Conservation (phyloP, 1,140 invertebrate species). For the Prorops nasuta region DNA sequence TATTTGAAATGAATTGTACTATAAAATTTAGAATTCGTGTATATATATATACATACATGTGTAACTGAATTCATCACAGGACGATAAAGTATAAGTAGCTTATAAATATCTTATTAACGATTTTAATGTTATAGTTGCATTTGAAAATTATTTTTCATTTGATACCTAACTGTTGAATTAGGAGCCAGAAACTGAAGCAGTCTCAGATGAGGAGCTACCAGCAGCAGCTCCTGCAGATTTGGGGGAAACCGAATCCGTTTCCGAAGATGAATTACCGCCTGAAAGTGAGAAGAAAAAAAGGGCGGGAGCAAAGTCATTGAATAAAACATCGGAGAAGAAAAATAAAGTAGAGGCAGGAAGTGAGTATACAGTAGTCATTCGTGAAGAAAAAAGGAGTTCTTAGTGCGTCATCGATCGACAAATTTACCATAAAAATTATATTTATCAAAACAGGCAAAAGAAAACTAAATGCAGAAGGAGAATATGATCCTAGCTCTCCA, state of each 20-base stretch:
- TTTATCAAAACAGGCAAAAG: slow-evolving; percentile 53
- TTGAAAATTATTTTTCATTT: neutral
- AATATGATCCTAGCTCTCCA: slow-evolving; percentile 77
- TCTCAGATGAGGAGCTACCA: slow-evolving; percentile 74
- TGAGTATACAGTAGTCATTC: slow-evolving; percentile 20
- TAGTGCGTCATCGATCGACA: too few relatives aligned
- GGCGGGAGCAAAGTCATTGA: slow-evolving; percentile 31
- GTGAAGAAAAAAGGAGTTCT: neutral
- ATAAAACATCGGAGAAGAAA: slow-evolving; percentile 41
- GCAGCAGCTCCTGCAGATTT: slow-evolving; percentile 72
- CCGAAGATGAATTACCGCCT: slow-evolving; percentile 74
- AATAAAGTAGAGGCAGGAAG: slow-evolving; percentile 39
- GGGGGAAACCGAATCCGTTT: slow-evolving; percentile 81
- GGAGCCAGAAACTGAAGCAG: slow-evolving; percentile 66
- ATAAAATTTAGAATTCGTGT: too few relatives aligned
- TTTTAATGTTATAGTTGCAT: too few relatives aligned
- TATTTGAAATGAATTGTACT: too few relatives aligned
- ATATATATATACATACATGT: too few relatives aligned
- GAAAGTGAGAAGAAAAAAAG: slow-evolving; percentile 56
- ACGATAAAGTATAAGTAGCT: too few relatives aligned
- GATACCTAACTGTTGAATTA: slow-evolving; percentile 9
- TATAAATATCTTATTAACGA: too few relatives aligned
- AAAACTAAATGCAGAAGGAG: slow-evolving; percentile 60
- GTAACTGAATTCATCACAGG: too few relatives aligned
- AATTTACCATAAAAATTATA: neutral